phyloP scores from a whole-genome alignment of 1,140 invertebrate genomes.

The Cyphomyrmex costatus region DNA sequence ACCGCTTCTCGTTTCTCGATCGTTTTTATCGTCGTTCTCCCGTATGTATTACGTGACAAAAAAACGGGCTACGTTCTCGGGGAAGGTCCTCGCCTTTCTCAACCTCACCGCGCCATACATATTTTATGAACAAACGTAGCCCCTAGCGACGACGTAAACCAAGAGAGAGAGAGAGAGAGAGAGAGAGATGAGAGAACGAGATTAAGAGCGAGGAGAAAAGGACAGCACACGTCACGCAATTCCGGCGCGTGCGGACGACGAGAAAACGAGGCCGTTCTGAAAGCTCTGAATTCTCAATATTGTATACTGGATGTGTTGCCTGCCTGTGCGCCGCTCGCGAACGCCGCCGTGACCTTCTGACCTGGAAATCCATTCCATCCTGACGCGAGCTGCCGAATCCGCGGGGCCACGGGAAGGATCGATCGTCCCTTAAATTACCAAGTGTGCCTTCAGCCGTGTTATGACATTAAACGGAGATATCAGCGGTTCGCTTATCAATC shows the following conservation, averaged over 20 bases:
- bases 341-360: slow-evolving; percentile 54
- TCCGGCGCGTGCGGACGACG: slow-evolving; percentile 5
- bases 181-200: neutral
- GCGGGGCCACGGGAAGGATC: slow-evolving; percentile 14
- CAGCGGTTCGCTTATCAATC: slow-evolving; percentile 11
- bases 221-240: slow-evolving; percentile 12
- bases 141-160: neutral
- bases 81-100: neutral
- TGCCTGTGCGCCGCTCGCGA: slow-evolving; percentile 30
- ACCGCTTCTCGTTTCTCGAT: neutral
- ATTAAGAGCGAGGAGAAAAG: neutral
- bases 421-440: slow-evolving; percentile 57
- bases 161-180: neutral
- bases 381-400: slow-evolving; percentile 46
- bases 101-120: neutral
- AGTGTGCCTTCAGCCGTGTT: neutral
- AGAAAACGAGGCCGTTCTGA: slow-evolving; percentile 26
- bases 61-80: neutral
- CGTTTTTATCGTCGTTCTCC: neutral
- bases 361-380: slow-evolving; percentile 49
- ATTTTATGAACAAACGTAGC: slow-evolving; percentile 47
- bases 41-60: slow-evolving; percentile 1
- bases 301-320: slow-evolving; percentile 43
- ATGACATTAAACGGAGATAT: slow-evolving; percentile 1
- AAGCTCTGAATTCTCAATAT: slow-evolving; percentile 57